Evolutionary conservation across 2,888 invertebrate species (phyloP).

Genomic region (Amorpha juglandis): DNA sequence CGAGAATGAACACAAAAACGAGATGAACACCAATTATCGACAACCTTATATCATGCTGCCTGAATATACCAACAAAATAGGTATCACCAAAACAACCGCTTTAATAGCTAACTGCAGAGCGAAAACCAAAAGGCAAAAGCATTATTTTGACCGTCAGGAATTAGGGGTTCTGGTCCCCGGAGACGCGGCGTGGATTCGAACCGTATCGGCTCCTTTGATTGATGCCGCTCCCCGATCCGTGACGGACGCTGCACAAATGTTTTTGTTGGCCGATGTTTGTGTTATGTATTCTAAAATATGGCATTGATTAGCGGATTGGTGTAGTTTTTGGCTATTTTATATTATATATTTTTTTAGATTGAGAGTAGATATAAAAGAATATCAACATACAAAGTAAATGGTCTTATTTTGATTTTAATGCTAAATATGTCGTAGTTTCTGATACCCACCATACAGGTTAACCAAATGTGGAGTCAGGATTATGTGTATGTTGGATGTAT

Average conservation of each 20-base stretch:
- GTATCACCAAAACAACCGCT: too few species aligned
- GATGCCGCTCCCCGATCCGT: conserved; percentile 22
- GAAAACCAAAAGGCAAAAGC: not conserved
- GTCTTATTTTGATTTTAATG: too few species aligned
- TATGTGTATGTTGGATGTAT: too few species aligned
- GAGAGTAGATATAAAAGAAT: too few species aligned
- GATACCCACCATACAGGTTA: too few species aligned
- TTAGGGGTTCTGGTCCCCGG: conserved; percentile 7
- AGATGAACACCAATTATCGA: too few species aligned
- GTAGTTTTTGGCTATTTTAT: not conserved
- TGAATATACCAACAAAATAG: not conserved
- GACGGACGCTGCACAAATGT: conserved; percentile 23
- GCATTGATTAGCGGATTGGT: not conserved
- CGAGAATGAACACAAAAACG: too few species aligned
- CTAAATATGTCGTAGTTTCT: too few species aligned
- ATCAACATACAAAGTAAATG: not conserved
- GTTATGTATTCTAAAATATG: not conserved
- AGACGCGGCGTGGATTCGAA: not conserved
- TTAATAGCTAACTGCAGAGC: too few species aligned
- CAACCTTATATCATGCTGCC: not conserved
- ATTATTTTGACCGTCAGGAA: not conserved
- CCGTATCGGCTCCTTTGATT: conserved; percentile 20
- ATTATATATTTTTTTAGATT: too few species aligned
- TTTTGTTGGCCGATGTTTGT: conserved; percentile 1
- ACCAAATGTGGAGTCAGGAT: too few species aligned